A percentile compares a stretch with the other conserved stretches of the same genome.
Evolutionary conservation across 2,888 invertebrate species (phyloP).

Genomic region (Lapara coniferarum): DNA sequence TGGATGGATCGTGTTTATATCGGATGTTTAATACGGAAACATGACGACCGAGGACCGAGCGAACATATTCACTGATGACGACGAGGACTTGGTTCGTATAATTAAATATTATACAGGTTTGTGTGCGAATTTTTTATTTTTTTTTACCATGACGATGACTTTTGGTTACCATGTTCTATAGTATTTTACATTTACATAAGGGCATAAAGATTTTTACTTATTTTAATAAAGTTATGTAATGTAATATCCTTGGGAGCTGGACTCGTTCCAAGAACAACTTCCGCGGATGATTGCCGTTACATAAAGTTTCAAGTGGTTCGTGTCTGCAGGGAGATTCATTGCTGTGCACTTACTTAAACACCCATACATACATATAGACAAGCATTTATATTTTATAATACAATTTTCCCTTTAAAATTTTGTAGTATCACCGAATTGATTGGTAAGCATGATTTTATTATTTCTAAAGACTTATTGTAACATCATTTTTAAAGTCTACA

Average conservation of each 20-base stretch:
- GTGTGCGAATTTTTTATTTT: background rate
- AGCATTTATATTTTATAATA: too few species aligned
- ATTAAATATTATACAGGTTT: background rate
- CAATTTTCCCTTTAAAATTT: too few species aligned
- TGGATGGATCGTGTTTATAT: constrained; percentile 61
- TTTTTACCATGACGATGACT: too few species aligned
- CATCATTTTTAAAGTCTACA: too few species aligned
- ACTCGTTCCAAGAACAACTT: constrained; percentile 52
- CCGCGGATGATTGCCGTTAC: constrained; percentile 44
- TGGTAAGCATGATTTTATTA: too few species aligned
- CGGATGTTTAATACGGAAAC: constrained; percentile 57
- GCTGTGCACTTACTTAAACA: constrained; percentile 7
- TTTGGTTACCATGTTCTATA: background rate
- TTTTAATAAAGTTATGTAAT: constrained; percentile 47
- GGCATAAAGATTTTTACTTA: background rate
- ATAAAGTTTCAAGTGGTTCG: constrained; percentile 48
- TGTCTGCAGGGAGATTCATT: constrained; percentile 19
- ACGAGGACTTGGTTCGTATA: constrained; percentile 68
- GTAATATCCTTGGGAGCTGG: constrained; percentile 59
- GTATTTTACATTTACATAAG: background rate
- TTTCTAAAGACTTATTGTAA: too few species aligned
- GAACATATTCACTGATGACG: constrained; percentile 75
- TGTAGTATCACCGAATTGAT: too few species aligned
- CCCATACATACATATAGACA: too few species aligned
- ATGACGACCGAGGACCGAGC: constrained; percentile 76